Conservation (phyloP, 2,113 vertebrate genomes). For the Seriola aureovittata region DNA sequence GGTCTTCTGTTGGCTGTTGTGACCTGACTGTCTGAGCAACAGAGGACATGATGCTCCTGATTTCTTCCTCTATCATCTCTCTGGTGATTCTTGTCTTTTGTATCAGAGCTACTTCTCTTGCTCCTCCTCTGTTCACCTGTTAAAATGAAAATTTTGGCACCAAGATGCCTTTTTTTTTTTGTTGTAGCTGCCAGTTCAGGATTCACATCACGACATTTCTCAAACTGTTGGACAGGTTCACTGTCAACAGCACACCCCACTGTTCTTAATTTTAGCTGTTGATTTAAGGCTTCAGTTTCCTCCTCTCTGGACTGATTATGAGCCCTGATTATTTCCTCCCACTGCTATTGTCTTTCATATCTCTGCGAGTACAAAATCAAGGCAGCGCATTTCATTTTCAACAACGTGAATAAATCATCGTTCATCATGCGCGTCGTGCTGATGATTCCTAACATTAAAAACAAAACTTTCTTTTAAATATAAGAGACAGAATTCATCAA, state of each 20-base stretch:
- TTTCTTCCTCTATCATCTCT: conserved; percentile 25
- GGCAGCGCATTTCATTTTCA: conserved; percentile 19
- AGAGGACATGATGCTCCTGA: conserved; percentile 13
- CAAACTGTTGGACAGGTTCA: conserved; percentile 16
- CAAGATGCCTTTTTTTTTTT: neutral
- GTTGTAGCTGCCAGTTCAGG: neutral
- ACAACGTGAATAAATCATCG: conserved; percentile 31
- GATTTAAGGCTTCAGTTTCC: conserved; percentile 29
- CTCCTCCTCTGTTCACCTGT: conserved; percentile 8
- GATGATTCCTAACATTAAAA: conserved; percentile 21
- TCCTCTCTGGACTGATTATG: conserved; percentile 22
- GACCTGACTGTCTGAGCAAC: conserved; percentile 34
- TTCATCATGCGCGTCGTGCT: conserved; percentile 19
- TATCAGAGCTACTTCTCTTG: neutral
- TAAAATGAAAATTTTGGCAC: neutral
- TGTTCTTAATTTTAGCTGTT: conserved; percentile 36
- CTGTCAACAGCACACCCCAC: neutral
- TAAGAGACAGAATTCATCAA: neutral
- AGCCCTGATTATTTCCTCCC: conserved; percentile 46
- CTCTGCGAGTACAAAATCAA: conserved; percentile 36
- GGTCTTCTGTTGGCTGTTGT: conserved; percentile 33
- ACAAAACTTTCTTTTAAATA: conserved; percentile 16
- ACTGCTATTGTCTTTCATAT: conserved; percentile 28
- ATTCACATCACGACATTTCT: neutral
- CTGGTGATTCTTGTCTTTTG: conserved; percentile 5